Conservation (phyloP, 2,888 invertebrate species). For the Temnothorax rugatulus region DNA sequence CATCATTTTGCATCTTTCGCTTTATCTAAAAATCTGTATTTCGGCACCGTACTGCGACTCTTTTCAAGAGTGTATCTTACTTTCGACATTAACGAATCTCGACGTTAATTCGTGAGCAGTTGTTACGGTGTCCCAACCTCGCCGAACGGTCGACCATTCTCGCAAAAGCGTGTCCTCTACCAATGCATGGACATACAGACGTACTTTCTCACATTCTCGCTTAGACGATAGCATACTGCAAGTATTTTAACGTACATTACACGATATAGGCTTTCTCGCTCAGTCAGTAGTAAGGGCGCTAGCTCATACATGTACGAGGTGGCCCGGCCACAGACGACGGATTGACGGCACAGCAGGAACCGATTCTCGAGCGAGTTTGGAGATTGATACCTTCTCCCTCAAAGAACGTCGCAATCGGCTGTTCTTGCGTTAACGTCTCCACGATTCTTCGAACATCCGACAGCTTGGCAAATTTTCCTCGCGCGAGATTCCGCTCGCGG, state of each 20-base stretch:
- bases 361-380: neutral
- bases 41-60: neutral
- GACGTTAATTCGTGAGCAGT: constrained; percentile 14
- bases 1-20: neutral
- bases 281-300: constrained; percentile 76
- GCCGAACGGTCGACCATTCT: constrained; percentile 33
- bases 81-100: constrained; percentile 40
- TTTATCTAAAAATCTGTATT: neutral
- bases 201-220: constrained; percentile 23
- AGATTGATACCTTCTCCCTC: neutral
- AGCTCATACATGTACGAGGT: constrained; percentile 65
- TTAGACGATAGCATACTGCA: constrained; percentile 45
- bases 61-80: neutral
- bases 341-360: neutral
- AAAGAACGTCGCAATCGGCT: neutral
- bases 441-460: neutral
- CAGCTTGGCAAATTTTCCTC: neutral
- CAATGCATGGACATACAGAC: constrained; percentile 14
- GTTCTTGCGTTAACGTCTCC: neutral
- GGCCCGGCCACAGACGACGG: constrained; percentile 10
- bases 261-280: constrained; percentile 70
- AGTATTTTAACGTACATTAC: constrained; percentile 56
- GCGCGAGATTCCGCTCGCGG: neutral
- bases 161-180: constrained; percentile 14
- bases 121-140: neutral